These are phyloP conservation scores for Adoxophyes honmai DNA, from an alignment of 1,140 invertebrate species.

Conservation along the genomic window DNA sequence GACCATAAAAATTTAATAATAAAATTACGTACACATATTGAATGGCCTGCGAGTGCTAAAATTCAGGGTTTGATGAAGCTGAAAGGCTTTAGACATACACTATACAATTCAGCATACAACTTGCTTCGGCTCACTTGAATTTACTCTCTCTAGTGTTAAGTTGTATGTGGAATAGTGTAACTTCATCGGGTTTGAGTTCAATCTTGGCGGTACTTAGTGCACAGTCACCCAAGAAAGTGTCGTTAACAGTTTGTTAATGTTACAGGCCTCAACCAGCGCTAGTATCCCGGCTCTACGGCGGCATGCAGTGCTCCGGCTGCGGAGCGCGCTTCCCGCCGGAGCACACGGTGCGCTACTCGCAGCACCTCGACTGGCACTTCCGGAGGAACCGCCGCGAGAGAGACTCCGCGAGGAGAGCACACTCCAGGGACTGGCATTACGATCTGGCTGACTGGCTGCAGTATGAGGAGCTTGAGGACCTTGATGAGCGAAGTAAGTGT, in stretches of 20 bases:
- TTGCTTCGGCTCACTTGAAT: too few relatives aligned
- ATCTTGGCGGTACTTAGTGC: too few relatives aligned
- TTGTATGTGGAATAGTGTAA: too few relatives aligned
- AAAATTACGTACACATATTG: too few relatives aligned
- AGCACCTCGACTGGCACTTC: slow-evolving; percentile 99
- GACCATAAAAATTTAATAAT: too few relatives aligned
- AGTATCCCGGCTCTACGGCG: slow-evolving; percentile 85
- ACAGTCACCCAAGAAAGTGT: too few relatives aligned
- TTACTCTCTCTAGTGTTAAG: too few relatives aligned
- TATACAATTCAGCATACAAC: too few relatives aligned
- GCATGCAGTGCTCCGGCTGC: slow-evolving; percentile 97
- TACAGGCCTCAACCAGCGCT: slow-evolving; percentile 82
- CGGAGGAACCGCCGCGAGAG: slow-evolving; percentile 93
- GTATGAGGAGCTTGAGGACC: slow-evolving; percentile 95
- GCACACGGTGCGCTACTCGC: slow-evolving; percentile 91
- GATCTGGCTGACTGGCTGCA: slow-evolving; percentile 94
- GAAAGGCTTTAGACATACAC: too few relatives aligned
- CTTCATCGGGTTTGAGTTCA: too few relatives aligned
- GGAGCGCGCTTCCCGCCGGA: slow-evolving; percentile 93
- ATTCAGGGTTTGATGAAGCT: too few relatives aligned
- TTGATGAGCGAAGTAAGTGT: slow-evolving; percentile 89
- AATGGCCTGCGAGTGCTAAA: too few relatives aligned
- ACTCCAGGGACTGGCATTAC: slow-evolving; percentile 93
- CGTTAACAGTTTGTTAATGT: not conserved
- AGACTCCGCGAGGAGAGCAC: slow-evolving; percentile 89